Evolutionary conservation across 2,113 vertebrate species (phyloP), one percentile per base, ranked within the genome.

Genomic region (Tragelaphus imberbis): DNA sequence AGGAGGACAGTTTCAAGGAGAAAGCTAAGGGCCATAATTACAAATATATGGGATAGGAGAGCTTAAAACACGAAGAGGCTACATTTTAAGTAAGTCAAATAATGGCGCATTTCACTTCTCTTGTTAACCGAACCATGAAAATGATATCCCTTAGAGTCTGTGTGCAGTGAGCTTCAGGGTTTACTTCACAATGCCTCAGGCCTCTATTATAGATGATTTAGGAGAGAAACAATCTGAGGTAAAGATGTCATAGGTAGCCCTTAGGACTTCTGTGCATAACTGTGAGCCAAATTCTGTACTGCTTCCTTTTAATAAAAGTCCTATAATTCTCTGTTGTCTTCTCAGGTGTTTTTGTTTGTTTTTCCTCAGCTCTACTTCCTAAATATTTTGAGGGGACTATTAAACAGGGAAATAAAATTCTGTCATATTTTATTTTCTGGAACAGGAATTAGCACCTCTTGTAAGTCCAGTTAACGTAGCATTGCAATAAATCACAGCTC

Each of bases 1-100:
- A 44, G 80, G 98, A 99, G 97, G 98, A 98, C 93, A 9, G 84
- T 98, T 99, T 99, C 99, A 99, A 99, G 98, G 98, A 99, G 98
- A 99, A 99, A 97, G 97, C 98, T 98, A 79, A 94, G 92, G 98
- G 98, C 98, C 98, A 98, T 97, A 97, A 97, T 98, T 98, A 98
- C 96, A 98, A 98, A 98, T 97, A 97, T 85, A 51, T 56, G 95
- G 77, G 88, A 96, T 95, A 92, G 97, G 88, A 96, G 79, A 95
- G n/a, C 95, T 98, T 98, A 97, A 98, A 98, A 90, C 93, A 95
- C 25, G 75, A 79, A 98, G 98, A 92, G 5, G n/a, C 94, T 98
- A 97, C 91, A 96, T 96, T 98, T 97, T 97, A 97, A 98, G 84
- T 92, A 97, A 97, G 97, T 98, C 91, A 98, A 98, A 99, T 85